Percentiles rank a stretch among this genome's conserved stretches.
phyloP scores from a whole-genome alignment of 2,888 invertebrate genomes.

The Phymatocera aterrima region DNA sequence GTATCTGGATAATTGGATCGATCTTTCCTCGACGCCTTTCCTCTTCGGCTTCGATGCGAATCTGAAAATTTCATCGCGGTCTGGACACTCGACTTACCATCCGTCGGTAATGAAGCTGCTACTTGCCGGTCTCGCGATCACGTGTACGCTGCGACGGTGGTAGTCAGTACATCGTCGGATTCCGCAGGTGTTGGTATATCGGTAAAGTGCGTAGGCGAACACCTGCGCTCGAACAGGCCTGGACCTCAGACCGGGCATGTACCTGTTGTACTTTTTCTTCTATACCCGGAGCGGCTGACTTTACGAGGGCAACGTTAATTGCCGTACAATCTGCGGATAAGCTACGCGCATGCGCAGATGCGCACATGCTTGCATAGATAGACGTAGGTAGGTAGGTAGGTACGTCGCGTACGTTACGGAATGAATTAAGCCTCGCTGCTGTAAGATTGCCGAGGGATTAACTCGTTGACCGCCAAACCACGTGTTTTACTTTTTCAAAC shows the following conservation, averaged over 20 bases:
- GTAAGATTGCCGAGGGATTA: constrained; percentile 44
- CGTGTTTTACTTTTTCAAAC: background rate
- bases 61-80: too few relatives aligned
- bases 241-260: background rate
- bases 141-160: too few relatives aligned
- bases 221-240: constrained; percentile 1
- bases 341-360: too few relatives aligned
- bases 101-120: too few relatives aligned
- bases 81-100: too few relatives aligned
- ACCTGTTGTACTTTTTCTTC: constrained; percentile 27
- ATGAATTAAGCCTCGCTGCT: constrained; percentile 55
- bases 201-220: constrained; percentile 22
- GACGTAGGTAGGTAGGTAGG: background rate
- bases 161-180: background rate
- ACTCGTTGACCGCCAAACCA: constrained; percentile 13
- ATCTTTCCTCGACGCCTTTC: too few relatives aligned
- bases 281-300: background rate
- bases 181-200: constrained; percentile 7
- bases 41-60: too few relatives aligned
- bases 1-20: too few relatives aligned
- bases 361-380: background rate
- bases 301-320: constrained; percentile 50
- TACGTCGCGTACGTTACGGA: constrained; percentile 29
- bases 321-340: constrained; percentile 51
- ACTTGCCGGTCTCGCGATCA: background rate